phyloP scores from a whole-genome alignment of 2,797 vertebrate genomes.

The Ctenopoma multispine region DNA sequence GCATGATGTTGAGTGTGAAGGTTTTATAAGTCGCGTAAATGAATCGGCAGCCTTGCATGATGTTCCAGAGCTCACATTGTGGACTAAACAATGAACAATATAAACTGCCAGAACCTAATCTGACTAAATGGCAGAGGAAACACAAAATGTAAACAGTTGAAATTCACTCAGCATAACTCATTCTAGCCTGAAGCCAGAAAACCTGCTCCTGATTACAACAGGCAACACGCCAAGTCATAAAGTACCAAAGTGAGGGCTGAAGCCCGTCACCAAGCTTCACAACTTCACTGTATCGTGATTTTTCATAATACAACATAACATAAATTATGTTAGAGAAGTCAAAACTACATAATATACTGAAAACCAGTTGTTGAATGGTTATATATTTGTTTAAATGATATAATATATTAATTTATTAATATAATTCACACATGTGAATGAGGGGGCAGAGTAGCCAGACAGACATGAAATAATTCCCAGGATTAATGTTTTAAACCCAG shows the following conservation, averaged over 20 bases:
- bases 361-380: background rate
- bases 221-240: conserved; percentile 27
- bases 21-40: background rate
- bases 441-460: background rate
- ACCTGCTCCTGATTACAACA: conserved; percentile 54
- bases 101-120: conserved; percentile 35
- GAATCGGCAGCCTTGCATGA: conserved; percentile 6
- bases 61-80: conserved; percentile 16
- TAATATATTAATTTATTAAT: too few relatives aligned
- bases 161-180: conserved; percentile 45
- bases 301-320: conserved; percentile 8
- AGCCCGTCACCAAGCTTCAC: conserved; percentile 8
- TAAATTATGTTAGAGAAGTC: background rate
- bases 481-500: conserved; percentile 5
- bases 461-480: conserved; percentile 5
- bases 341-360: conserved; percentile 10
- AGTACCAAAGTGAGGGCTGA: conserved; percentile 1
- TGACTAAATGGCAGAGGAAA: conserved; percentile 43
- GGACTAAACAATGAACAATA: conserved; percentile 32
- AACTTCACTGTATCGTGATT: conserved; percentile 19
- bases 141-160: conserved; percentile 47
- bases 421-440: conserved; percentile 20
- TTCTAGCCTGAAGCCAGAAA: conserved; percentile 23
- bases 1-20: background rate
- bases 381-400: background rate